Evolutionary conservation across 2,888 invertebrate species (phyloP).

Genomic region (Spialia ferax): DNA sequence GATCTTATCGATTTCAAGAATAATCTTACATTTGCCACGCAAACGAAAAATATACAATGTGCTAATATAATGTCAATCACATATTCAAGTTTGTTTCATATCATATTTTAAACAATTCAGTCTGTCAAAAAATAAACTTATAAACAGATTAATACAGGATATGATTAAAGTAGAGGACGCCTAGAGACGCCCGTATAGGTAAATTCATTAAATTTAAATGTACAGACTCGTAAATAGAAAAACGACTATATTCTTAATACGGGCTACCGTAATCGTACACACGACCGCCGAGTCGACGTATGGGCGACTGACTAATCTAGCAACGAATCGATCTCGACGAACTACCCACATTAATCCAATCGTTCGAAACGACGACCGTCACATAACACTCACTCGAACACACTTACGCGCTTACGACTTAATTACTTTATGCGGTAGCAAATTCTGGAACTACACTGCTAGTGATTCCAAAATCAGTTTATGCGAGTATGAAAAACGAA

Average conservation of each 20-base stretch:
- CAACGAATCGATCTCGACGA: constrained; percentile 11
- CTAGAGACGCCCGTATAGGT: constrained; percentile 7
- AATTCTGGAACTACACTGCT: constrained; percentile 24
- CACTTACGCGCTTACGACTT: constrained; percentile 25
- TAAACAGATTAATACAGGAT: constrained; percentile 31
- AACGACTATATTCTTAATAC: constrained; percentile 25
- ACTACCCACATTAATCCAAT: constrained; percentile 22
- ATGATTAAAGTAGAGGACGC: constrained; percentile 32
- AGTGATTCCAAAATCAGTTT: neutral
- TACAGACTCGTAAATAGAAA: constrained; percentile 35
- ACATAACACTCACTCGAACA: constrained; percentile 39
- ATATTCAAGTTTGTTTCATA: constrained; percentile 27
- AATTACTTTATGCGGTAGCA: constrained; percentile 38
- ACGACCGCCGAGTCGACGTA: constrained; percentile 16
- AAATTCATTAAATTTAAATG: constrained; percentile 22
- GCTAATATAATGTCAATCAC: constrained; percentile 16
- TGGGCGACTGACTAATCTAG: constrained; percentile 1
- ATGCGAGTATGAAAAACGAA: neutral
- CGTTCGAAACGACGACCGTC: constrained; percentile 27
- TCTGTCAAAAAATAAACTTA: constrained; percentile 36
- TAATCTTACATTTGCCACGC: constrained; percentile 35
- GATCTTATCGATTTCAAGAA: constrained; percentile 21
- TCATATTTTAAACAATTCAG: constrained; percentile 37
- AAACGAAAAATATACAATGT: constrained; percentile 33
- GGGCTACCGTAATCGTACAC: constrained; percentile 1